Percentiles rank a stretch among this genome's conserved stretches.
These are phyloP conservation scores for Hippocampus abdominalis DNA, from an alignment of 2,113 vertebrate genomes.

Conservation along the genomic window DNA sequence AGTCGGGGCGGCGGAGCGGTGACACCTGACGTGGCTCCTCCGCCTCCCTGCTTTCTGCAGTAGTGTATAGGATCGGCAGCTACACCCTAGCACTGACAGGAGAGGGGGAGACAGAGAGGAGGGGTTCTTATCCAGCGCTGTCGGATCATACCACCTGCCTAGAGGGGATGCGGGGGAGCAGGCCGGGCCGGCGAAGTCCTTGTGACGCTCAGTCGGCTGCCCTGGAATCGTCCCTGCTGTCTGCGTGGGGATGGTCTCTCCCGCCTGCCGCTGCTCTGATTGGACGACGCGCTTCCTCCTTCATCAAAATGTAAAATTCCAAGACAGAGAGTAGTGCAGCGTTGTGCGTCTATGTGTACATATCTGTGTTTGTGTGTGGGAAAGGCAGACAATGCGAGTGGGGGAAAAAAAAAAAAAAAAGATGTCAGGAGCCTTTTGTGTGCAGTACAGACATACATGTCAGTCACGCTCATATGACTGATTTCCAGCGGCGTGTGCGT, in stretches of 20 bases:
- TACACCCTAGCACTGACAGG: conserved; percentile 70
- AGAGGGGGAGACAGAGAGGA: conserved; percentile 59
- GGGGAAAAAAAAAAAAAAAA: conserved; percentile 2
- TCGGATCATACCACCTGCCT: conserved; percentile 43
- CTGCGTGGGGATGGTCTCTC: conserved; percentile 52
- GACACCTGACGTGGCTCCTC: conserved; percentile 66
- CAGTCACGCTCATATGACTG: conserved; percentile 40
- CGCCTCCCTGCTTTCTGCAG: conserved; percentile 43
- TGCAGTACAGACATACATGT: conserved; percentile 31
- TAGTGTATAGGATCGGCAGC: conserved; percentile 64
- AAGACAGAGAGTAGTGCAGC: conserved; percentile 70
- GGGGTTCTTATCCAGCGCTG: conserved; percentile 65
- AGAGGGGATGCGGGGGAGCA: conserved; percentile 43
- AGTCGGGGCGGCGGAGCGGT: conserved; percentile 54
- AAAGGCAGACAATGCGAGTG: conserved; percentile 49
- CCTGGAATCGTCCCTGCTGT: conserved; percentile 46
- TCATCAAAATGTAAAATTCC: conserved; percentile 75
- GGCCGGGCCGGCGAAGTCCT: conserved; percentile 8
- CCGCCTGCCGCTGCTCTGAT: conserved; percentile 51
- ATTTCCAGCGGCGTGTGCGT: conserved; percentile 15
- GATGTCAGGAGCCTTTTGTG: conserved; percentile 28
- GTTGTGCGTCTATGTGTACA: conserved; percentile 27
- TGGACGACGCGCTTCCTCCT: conserved; percentile 63
- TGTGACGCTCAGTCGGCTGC: not conserved
- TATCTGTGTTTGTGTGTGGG: conserved; percentile 23